Evolutionary conservation across 2,888 invertebrate genomes (phyloP), one percentile per base, ranked within the genome.

Genomic region (Nomada flava): DNA sequence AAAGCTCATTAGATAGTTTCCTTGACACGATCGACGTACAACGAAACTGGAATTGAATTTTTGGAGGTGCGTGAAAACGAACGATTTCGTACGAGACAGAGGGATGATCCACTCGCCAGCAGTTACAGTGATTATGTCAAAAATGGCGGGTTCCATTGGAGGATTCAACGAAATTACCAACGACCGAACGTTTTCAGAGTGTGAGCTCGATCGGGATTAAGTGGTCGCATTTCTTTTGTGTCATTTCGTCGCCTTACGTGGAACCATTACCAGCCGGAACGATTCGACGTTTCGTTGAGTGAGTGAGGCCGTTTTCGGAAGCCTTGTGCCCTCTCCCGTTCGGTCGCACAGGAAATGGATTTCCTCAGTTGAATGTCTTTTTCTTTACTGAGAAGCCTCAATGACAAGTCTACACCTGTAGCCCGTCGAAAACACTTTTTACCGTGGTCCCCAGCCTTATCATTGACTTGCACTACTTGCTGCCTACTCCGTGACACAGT

Each of bases 141-240:
- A 88, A 88, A 88, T 88, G 88, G 88, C 88, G 88, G 89, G 84
- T 75, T 83, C 74, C 83, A 52, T 74, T 69, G 59, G 57, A 57
- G 71, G 72, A 70, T 79, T 72, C 10, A 68, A 57, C 36, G 59
- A 44, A 53, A 50, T 73, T 36, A 11, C 13, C 81, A 62, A 23
- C 26, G n/a, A 20, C 47, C 42, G 52, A 72, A 63, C n/a, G 71
- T 53, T 50, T 55, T 26, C 44, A 18, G 29, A 20, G 72, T 9
- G 13, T 18, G 55, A 47, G 47, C 47, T 47, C 47, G 44, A 42
- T 50, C 20, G n/a, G 23, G n/a, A 36, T 50, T 69, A 59, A 71
- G 82, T 82, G 82, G 53, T 65, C 26, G 70, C 20, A 67, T 10
- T 44, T 53, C 71, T 52, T 76, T 67, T 72, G 63, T 65, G 79